These are phyloP conservation scores for Saguinus midas DNA, from an alignment of 2,113 vertebrate genomes.

Conservation along the genomic window DNA sequence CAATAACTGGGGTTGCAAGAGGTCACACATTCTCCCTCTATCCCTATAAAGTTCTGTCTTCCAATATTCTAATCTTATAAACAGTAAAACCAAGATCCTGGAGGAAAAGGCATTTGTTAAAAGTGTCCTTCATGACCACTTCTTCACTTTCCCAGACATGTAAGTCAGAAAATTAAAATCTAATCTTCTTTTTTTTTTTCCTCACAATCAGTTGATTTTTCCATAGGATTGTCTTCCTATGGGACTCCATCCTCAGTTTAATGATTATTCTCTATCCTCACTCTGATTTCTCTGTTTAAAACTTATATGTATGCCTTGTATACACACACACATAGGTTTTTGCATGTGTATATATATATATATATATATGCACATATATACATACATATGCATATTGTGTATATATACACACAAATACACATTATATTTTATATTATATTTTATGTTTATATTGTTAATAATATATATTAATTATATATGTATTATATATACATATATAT, in stretches of 20 bases:
- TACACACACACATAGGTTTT: neutral
- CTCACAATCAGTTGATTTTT: neutral
- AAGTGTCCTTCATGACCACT: neutral
- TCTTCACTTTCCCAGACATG: neutral
- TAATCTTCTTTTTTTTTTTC: neutral
- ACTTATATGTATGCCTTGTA: neutral
- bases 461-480: too few species aligned
- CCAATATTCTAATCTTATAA: neutral
- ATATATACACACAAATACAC: too few species aligned
- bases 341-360: neutral
- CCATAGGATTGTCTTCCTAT: neutral
- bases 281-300: neutral
- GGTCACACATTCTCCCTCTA: neutral
- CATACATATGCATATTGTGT: neutral
- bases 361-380: neutral
- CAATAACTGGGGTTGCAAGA: neutral
- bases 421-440: too few species aligned
- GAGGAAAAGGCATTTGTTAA: neutral
- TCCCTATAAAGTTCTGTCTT: neutral
- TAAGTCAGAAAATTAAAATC: neutral
- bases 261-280: neutral
- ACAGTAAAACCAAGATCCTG: neutral
- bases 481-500: too few species aligned
- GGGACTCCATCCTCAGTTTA: neutral
- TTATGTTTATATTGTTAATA: too few species aligned